Evolutionary conservation across 64 coral and sea anemone genomes (phyloP).

Genomic region (Montipora cactus): DNA sequence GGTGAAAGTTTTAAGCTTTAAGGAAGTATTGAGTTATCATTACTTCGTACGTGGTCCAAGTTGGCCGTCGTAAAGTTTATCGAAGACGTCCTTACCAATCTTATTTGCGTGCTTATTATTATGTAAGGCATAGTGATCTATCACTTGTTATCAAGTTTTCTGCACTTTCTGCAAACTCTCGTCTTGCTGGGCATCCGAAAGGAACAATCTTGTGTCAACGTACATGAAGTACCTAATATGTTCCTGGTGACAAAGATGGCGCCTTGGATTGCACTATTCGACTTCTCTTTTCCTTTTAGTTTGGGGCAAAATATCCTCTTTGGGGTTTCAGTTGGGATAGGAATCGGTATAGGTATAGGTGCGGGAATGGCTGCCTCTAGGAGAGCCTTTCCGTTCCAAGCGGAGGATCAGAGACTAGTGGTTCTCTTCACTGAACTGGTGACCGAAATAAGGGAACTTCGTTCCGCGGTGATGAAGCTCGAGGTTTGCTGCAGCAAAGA

Average conservation of each 20-base stretch:
- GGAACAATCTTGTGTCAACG: no score
- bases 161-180: no score
- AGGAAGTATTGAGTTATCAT: no score
- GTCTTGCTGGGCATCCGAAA: no score
- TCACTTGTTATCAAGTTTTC: no score
- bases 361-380: conserved; percentile 68
- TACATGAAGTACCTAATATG: no score
- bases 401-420: conserved; percentile 66
- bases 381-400: conserved; percentile 45
- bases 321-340: conserved; percentile 83
- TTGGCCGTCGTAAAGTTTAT: no score
- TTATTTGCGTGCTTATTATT: conserved; percentile 82
- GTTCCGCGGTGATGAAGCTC: conserved; percentile 63
- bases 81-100: conserved; percentile 66
- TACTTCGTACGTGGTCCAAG: no score
- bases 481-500: conserved; percentile 44
- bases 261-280: conserved; percentile 9
- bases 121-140: conserved; percentile 79
- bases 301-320: conserved; percentile 67
- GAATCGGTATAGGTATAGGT: conserved; percentile 84
- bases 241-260: conserved; percentile 65
- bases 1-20: no score
- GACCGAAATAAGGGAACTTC: conserved; percentile 82
- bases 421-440: conserved; percentile 61
- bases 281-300: conserved; percentile 60